phyloP scores from a whole-genome alignment of 2,797 vertebrate species.

The Spinus pinus region DNA sequence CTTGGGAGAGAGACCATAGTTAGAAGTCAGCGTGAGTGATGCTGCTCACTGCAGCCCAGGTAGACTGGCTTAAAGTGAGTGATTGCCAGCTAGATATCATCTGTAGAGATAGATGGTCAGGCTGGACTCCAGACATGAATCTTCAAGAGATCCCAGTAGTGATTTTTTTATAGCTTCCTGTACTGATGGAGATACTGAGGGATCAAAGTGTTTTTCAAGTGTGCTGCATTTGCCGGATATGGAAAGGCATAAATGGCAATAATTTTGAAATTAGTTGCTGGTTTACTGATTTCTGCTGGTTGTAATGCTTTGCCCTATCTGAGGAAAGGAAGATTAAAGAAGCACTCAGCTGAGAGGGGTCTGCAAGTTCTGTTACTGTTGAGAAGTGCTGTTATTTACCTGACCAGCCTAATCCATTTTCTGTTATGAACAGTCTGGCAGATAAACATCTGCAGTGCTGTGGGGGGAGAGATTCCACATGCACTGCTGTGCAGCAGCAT shows the following conservation, averaged over 20 bases:
- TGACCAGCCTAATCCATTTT: neutral
- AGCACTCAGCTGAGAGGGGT: neutral
- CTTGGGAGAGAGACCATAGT: neutral
- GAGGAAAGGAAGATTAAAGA: neutral
- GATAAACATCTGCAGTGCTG: neutral
- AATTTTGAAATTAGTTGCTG: neutral
- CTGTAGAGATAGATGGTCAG: neutral
- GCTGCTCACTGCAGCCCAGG: neutral
- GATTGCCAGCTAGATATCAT: neutral
- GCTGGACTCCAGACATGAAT: neutral
- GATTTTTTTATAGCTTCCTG: neutral
- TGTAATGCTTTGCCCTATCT: neutral
- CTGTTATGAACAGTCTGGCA: neutral
- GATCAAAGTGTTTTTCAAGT: neutral
- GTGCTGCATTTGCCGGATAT: neutral
- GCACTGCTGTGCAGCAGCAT: neutral
- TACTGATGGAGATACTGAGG: neutral
- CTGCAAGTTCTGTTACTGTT: neutral
- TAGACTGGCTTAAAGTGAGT: neutral
- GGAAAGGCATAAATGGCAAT: neutral
- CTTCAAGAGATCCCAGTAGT: neutral
- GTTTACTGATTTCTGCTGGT: neutral
- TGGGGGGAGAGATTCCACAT: neutral
- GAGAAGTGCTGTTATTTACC: neutral
- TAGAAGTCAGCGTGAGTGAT: neutral